Percentiles rank a stretch among this genome's conserved stretches.
Conservation (phyloP, 1,140 invertebrate genomes). For the Heterodera carotae region DNA sequence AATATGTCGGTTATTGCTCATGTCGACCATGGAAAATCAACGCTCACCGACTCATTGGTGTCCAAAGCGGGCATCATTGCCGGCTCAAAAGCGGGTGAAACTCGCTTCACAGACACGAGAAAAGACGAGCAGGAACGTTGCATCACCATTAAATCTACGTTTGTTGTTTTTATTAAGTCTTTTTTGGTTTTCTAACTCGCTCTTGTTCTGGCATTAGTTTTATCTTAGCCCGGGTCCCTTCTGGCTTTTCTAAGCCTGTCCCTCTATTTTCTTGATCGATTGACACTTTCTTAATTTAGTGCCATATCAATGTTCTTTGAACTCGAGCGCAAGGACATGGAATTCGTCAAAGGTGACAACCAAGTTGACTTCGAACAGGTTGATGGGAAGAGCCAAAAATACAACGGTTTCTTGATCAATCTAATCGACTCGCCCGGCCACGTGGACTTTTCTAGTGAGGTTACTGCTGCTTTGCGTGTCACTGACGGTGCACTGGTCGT, state of each 20-base stretch:
- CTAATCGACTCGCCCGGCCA: constrained; percentile 98
- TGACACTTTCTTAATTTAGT: constrained; percentile 68
- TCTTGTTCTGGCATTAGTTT: too few species aligned
- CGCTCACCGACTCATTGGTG: constrained; percentile 96
- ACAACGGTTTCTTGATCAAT: constrained; percentile 97
- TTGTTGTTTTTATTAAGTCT: constrained; percentile 72
- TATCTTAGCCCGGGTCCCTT: too few species aligned
- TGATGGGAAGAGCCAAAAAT: constrained; percentile 81
- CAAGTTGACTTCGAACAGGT: constrained; percentile 68
- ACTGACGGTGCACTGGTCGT: constrained; percentile 98
- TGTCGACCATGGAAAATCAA: constrained; percentile 99
- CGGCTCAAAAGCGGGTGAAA: constrained; percentile 94
- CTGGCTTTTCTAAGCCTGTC: too few species aligned
- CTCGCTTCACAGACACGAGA: constrained; percentile 96
- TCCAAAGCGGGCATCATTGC: constrained; percentile 99
- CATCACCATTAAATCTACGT: constrained; percentile 99
- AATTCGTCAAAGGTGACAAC: constrained; percentile 71
- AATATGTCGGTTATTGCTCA: constrained; percentile 99
- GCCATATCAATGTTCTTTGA: constrained; percentile 99
- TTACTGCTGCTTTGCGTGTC: constrained; percentile 95
- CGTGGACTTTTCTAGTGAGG: constrained; percentile 99
- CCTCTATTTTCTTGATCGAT: too few species aligned
- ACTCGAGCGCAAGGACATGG: constrained; percentile 81
- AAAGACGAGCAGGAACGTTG: constrained; percentile 99
- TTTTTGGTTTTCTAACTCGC: too few species aligned